Percentiles rank a stretch among this genome's conserved stretches.
These are phyloP conservation scores for Scaptomyza graminum DNA, from an alignment of 1,140 invertebrate genomes.

Conservation along the genomic window DNA sequence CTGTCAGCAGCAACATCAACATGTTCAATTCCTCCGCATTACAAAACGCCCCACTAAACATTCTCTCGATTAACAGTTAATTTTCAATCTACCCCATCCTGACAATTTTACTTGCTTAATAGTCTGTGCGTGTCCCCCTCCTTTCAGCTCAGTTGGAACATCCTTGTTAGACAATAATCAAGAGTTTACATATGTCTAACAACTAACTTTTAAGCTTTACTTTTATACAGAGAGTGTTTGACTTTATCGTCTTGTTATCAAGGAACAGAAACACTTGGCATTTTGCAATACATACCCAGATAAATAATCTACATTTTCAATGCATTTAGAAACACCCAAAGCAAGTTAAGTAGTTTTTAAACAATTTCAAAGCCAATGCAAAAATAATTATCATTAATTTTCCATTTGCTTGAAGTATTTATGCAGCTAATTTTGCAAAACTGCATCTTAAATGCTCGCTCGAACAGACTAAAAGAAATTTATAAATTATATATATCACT, in stretches of 20 bases:
- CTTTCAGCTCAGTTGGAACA: neutral
- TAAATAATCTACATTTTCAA: too few relatives aligned
- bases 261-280: too few relatives aligned
- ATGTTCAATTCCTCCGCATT: conserved; percentile 15
- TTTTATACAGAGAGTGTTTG: too few relatives aligned
- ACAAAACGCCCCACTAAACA: conserved; percentile 28
- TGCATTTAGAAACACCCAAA: too few relatives aligned
- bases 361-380: neutral
- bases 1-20: conserved; percentile 28
- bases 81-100: conserved; percentile 19
- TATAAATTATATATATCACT: conserved; percentile 24
- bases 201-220: neutral
- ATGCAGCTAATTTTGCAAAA: conserved; percentile 11
- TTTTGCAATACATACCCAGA: too few relatives aligned
- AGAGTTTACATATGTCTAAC: conserved; percentile 16
- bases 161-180: conserved; percentile 26
- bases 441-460: neutral
- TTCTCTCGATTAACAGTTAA: conserved; percentile 50
- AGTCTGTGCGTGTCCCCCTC: neutral
- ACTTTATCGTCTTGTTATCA: too few relatives aligned
- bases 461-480: neutral
- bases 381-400: neutral
- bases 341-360: too few relatives aligned
- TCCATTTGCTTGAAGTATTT: neutral
- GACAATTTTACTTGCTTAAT: neutral